Evolutionary conservation across 2,113 vertebrate genomes (phyloP).

Genomic region (Sinocyclocheilus rhinocerous): DNA sequence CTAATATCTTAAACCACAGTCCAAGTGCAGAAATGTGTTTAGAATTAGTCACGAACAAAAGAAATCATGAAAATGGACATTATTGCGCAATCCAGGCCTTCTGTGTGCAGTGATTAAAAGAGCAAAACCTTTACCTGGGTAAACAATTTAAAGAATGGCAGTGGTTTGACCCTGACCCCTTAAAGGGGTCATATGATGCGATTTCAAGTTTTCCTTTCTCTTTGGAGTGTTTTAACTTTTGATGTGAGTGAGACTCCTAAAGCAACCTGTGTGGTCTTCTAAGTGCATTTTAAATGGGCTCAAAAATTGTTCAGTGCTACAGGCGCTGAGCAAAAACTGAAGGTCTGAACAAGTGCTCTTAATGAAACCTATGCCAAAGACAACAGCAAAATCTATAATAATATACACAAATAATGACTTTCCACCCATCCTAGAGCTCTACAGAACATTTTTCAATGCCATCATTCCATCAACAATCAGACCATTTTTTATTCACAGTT

Average conservation of each 20-base stretch:
- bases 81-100: not conserved
- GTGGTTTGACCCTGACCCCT: constrained; percentile 25
- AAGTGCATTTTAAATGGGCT: not conserved
- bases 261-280: constrained; percentile 24
- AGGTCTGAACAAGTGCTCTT: not conserved
- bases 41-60: not conserved
- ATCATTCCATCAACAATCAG: not conserved
- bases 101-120: constrained; percentile 6
- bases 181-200: too few relatives aligned
- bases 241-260: not conserved
- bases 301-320: not conserved
- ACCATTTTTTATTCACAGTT: not conserved
- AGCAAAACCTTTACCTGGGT: not conserved
- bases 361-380: not conserved
- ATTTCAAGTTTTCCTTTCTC: too few relatives aligned
- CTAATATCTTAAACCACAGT: not conserved
- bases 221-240: too few relatives aligned
- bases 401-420: not conserved
- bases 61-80: not conserved
- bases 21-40: not conserved
- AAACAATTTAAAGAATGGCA: constrained; percentile 21
- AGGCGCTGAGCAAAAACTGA: not conserved
- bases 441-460: not conserved
- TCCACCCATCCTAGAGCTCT: not conserved
- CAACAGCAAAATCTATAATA: not conserved